Conservation (phyloP, 2,797 vertebrate species). For the Enteromius radiatus region DNA sequence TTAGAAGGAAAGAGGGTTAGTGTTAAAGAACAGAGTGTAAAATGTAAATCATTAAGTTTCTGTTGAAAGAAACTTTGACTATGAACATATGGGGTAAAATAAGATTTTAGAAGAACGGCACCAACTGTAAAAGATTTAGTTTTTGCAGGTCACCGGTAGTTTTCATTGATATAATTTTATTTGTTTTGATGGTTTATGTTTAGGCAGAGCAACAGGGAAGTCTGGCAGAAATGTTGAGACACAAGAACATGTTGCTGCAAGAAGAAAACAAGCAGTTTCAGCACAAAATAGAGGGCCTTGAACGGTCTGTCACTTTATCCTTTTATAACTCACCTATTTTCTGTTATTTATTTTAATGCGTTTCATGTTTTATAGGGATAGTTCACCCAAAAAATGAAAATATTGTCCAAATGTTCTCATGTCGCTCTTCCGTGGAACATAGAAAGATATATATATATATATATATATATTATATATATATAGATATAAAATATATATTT, state of each 20-base stretch:
- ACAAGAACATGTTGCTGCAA: conserved; percentile 84
- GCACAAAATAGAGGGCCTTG: conserved; percentile 84
- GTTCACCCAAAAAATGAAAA: neutral
- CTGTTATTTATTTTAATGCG: neutral
- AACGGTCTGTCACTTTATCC: conserved; percentile 80
- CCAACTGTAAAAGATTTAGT: neutral
- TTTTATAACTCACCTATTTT: neutral
- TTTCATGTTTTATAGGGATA: neutral
- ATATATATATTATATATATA: too few species aligned
- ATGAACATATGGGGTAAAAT: neutral
- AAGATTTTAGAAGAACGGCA: neutral
- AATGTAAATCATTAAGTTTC: neutral
- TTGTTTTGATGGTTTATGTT: conserved; percentile 47
- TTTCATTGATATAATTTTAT: neutral
- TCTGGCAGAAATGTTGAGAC: conserved; percentile 86
- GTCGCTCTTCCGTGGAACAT: neutral
- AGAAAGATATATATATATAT: too few species aligned
- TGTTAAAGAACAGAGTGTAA: neutral
- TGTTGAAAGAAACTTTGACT: neutral
- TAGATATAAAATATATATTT: too few species aligned
- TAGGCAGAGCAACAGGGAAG: conserved; percentile 90
- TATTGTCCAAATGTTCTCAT: neutral
- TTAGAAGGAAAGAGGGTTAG: neutral
- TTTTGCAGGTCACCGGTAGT: neutral
- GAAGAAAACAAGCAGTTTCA: conserved; percentile 90